These are phyloP conservation scores for Thalassophryne amazonica DNA, from an alignment of 2,797 vertebrate genomes.

Conservation along the genomic window DNA sequence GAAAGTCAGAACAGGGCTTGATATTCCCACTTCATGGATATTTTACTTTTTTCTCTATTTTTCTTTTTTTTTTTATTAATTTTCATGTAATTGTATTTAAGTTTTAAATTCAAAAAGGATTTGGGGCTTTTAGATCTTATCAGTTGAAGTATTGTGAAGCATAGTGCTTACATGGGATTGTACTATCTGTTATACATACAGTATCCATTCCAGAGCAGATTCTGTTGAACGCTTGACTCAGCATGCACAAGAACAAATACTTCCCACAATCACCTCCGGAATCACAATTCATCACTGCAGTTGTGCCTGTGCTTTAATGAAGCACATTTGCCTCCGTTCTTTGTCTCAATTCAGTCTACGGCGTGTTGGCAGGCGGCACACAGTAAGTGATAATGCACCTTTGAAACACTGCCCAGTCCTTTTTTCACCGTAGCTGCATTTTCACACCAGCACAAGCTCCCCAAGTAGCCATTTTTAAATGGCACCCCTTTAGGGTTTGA, in stretches of 20 bases:
- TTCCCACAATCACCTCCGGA: neutral
- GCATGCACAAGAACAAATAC: neutral
- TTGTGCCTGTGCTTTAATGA: too few species aligned
- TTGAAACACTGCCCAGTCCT: neutral
- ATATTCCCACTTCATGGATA: too few species aligned
- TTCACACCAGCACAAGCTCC: neutral
- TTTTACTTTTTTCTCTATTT: too few species aligned
- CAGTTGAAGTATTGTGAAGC: neutral
- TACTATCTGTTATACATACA: neutral
- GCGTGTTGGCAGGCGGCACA: neutral
- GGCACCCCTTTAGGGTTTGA: too few species aligned
- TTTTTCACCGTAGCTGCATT: constrained; percentile 1
- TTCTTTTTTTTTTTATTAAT: too few species aligned
- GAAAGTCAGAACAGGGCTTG: too few species aligned
- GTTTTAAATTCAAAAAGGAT: too few species aligned
- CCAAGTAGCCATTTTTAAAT: neutral
- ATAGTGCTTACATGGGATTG: neutral
- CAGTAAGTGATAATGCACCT: neutral
- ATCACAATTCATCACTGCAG: neutral
- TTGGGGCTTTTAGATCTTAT: neutral
- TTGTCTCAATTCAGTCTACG: neutral
- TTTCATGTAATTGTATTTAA: too few species aligned
- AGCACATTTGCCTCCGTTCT: too few species aligned
- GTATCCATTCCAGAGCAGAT: neutral
- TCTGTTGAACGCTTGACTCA: neutral